Base-by-base conservation (phyloP, 2,113 vertebrate genomes). In the Ceyx melanurus region DNA sequence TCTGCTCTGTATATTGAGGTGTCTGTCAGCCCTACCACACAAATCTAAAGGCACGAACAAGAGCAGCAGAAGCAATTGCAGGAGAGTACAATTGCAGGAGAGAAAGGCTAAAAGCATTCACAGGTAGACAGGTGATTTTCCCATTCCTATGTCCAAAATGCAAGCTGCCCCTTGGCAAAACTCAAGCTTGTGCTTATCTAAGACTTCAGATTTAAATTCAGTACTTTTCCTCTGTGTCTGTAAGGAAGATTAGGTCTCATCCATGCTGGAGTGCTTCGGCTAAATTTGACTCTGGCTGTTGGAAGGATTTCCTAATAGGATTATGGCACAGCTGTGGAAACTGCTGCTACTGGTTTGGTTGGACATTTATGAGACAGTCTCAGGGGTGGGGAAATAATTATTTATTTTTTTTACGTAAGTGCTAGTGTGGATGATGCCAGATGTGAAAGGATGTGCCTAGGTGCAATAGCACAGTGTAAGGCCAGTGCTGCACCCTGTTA, bases 191-290 rank as follows among this genome's bases (percentile, higher is more conserved):
- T 58, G 33, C 25, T 92, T 88, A 73, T 73, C 60, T 71, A 56
- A 77, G 46, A 64, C 45, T 78, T 88, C 73, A 77, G 25, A 25
- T 37, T 95, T 83, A 80, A 90, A 93, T 83, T 35, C 77, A 21
- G 4, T 86, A 71, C 11, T 83, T 77, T 86, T 88, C 22, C 51
- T 67, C 43, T 67, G 28, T 83, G 65, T n/a, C 72, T 88, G 25
- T 56, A 54, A 64, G 85, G 73, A 83, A 88, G 68, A 90, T 93
- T 81, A 94, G 37, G 43, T 86, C 42, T 94, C 60, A 86, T 71
- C 68, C 65, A 16, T 77, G 42, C 56, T 51, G 51, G 28, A 66
- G 14, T 0, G 0, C 43, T 58, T 86, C 9, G 7, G 43, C 65
- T 92, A 80, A 65, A 88, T 93, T 90, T 93, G 70, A 66, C 86